A percentile compares a stretch with the other conserved stretches of the same genome.
Conservation (phyloP, 2,113 vertebrate genomes). For the Dasyprocta punctata region DNA sequence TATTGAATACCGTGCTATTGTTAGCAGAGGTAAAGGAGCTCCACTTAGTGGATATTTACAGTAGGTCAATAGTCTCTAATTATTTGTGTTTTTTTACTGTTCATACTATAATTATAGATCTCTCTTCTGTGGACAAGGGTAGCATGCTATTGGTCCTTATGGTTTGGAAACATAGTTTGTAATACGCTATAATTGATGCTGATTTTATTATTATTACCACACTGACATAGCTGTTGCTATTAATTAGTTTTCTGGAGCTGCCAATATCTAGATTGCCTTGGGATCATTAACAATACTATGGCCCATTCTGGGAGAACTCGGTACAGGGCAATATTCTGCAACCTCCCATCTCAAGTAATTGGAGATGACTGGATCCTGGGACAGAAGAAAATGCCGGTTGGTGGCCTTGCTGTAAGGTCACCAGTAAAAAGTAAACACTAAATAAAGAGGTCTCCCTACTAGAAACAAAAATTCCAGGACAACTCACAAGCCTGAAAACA, state of each 20-base stretch:
- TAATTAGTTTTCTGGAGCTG: neutral
- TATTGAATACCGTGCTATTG: neutral
- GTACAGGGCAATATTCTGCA: neutral
- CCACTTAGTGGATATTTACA: neutral
- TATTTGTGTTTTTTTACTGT: neutral
- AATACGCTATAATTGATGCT: neutral
- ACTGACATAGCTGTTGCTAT: neutral
- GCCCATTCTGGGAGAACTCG: neutral
- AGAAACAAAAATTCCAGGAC: neutral
- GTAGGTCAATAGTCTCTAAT: neutral
- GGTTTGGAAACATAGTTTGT: neutral
- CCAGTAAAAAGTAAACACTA: neutral
- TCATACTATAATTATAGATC: neutral
- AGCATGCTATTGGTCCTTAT: neutral
- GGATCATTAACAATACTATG: neutral
- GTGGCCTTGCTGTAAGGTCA: neutral
- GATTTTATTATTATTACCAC: neutral
- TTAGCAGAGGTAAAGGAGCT: neutral
- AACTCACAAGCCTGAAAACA: neutral
- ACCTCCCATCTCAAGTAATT: neutral
- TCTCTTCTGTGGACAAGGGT: neutral
- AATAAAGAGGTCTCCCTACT: neutral
- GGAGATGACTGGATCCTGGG: neutral
- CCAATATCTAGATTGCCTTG: neutral
- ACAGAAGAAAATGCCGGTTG: neutral